Evolutionary conservation across 1,140 invertebrate species (phyloP).

Genomic region (Bombus fervidus): DNA sequence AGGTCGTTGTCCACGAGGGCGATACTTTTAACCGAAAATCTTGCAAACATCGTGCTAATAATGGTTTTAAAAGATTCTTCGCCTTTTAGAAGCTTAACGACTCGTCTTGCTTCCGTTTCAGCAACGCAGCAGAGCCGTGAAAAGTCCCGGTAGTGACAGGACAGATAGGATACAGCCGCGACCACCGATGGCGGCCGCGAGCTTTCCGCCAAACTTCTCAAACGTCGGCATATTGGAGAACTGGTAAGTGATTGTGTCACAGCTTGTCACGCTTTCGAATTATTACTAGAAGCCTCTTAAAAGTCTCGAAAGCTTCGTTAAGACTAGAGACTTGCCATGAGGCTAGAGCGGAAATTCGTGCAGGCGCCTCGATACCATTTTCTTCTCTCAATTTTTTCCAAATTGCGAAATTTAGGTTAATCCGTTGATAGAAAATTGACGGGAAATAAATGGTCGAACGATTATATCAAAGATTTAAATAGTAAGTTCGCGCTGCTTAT

Average conservation of each 20-base stretch:
- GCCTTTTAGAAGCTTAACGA: background rate
- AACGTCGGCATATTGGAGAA: conserved; percentile 81
- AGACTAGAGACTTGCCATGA: conserved; percentile 7
- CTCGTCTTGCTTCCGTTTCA: conserved; percentile 57
- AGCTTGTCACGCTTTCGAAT: conserved; percentile 29
- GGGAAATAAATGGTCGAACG: background rate
- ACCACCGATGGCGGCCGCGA: conserved; percentile 80
- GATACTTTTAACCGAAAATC: background rate
- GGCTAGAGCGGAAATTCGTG: background rate
- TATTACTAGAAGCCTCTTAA: conserved; percentile 48
- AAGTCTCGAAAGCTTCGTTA: conserved; percentile 40
- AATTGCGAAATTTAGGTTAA: background rate
- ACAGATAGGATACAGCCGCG: conserved; percentile 71
- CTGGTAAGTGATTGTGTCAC: conserved; percentile 75
- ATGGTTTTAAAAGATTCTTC: background rate
- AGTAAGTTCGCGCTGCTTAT: background rate
- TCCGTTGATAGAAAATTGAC: background rate
- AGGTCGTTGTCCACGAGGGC: background rate
- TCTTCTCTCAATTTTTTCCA: background rate
- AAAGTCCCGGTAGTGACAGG: conserved; percentile 71
- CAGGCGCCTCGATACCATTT: conserved; percentile 14
- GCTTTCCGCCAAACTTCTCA: conserved; percentile 79
- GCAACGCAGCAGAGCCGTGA: conserved; percentile 64
- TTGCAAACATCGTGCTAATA: background rate
- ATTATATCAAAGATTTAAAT: background rate